Base-by-base conservation (phyloP, 2,113 vertebrate species). In the Salvelinus sp. region DNA sequence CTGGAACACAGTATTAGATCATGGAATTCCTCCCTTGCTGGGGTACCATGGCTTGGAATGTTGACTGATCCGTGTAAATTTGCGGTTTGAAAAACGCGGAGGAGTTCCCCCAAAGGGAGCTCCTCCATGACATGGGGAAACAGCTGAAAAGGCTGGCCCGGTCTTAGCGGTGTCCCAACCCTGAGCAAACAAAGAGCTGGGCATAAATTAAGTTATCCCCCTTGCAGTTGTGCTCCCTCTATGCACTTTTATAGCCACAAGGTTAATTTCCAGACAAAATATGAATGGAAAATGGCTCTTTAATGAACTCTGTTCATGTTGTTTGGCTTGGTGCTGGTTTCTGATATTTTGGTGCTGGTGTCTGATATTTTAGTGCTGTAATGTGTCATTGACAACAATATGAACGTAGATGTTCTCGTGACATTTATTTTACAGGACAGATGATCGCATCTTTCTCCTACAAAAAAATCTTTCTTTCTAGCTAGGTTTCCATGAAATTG, bases 21-120 rank as follows among this genome's bases (percentile, higher is more conserved):
- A 86, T 87, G 75, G 80, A 86, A 81, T 82, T 76, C 77, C 70
- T 79, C 44, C 12, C 70, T 83, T 70, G 54, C 64, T 62, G 30
- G 5, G 66, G 69, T 77, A 69, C 33, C 50, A 14, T 75, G 74
- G 62, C 6, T 69, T 79, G 82, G 85, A 87, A 87, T 78, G 87
- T 74, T 65, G 78, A 78, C 70, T 72, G 70, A 82, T 82, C 76
- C 65, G 80, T 84, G 81, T 81, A 77, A 79, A 78, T 88, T 67
- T 81, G 79, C 18, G 79, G 81, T 73, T 73, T 81, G 63, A 86
- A 75, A 81, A 64, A 68, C 63, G 70, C 72, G 76, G 82, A 80
- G 85, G 87, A 80, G 79, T 79, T 82, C 82, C 67, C 76, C 80
- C 66, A 67, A 81, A 79, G 75, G 78, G 70, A 77, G 71, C 74